Evolutionary conservation across 2,113 vertebrate genomes (phyloP).

Genomic region (Pterocles orientalis): DNA sequence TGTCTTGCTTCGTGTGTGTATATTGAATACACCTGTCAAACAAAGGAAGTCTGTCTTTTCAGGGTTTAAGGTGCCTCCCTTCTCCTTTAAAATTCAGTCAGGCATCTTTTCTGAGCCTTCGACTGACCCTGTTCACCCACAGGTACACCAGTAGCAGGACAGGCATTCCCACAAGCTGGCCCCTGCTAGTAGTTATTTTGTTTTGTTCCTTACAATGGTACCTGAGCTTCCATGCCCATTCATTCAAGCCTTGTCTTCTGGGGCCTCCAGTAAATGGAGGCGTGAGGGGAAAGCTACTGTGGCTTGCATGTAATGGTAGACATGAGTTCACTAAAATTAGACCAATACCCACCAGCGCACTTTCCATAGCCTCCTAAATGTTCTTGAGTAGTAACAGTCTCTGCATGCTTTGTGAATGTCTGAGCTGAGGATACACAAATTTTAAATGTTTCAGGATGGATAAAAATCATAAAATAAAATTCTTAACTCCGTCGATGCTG

Average conservation of each 20-base stretch:
- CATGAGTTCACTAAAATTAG: background rate
- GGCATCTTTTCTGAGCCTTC: background rate
- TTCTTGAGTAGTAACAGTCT: slow-evolving; percentile 25
- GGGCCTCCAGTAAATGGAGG: background rate
- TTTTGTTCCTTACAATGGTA: background rate
- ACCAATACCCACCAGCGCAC: background rate
- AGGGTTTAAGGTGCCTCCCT: slow-evolving; percentile 18
- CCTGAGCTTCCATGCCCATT: slow-evolving; percentile 21
- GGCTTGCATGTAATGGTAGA: background rate
- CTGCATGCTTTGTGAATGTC: slow-evolving; percentile 51
- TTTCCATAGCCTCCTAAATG: slow-evolving; percentile 4
- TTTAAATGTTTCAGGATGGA: background rate
- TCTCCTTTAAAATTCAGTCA: background rate
- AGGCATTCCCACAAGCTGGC: background rate
- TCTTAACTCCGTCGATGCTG: background rate
- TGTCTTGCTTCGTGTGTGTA: slow-evolving; percentile 9
- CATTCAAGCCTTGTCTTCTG: slow-evolving; percentile 29
- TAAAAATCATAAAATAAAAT: background rate
- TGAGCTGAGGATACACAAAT: slow-evolving; percentile 11
- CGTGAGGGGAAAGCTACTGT: background rate
- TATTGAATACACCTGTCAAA: slow-evolving; percentile 21
- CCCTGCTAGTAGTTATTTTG: background rate
- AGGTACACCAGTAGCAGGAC: background rate
- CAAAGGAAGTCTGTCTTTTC: background rate
- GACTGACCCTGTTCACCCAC: background rate